Conservation (phyloP, 2,113 vertebrate genomes). For the Acrocephalus arundinaceus region DNA sequence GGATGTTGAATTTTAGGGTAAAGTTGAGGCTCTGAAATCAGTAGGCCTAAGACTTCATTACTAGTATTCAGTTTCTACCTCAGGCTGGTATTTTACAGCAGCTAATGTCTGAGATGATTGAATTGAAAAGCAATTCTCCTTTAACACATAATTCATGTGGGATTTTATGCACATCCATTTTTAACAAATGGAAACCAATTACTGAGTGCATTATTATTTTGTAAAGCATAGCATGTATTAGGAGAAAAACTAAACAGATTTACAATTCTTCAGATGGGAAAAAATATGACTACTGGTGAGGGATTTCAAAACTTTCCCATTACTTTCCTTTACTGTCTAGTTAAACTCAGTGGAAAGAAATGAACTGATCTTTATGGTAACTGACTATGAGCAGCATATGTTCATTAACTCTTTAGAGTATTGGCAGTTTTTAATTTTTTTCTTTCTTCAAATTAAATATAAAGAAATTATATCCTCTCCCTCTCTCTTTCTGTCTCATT, state of each 20-base stretch:
- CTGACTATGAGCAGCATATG: neutral
- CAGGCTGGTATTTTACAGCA: neutral
- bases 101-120: neutral
- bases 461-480: neutral
- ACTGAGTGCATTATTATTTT: neutral
- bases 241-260: conserved; percentile 4
- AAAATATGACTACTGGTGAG: neutral
- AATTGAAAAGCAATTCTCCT: neutral
- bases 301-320: neutral
- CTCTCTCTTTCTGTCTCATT: neutral
- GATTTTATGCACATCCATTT: neutral
- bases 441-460: neutral
- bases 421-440: neutral
- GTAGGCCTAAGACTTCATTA: neutral
- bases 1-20: neutral
- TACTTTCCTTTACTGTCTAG: neutral
- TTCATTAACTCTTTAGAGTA: neutral
- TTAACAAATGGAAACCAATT: neutral
- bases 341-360: neutral
- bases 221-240: neutral
- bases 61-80: neutral
- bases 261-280: neutral
- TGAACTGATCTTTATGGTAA: neutral
- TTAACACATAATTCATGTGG: neutral
- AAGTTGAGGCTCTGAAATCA: neutral